Percentiles rank a stretch among this genome's conserved stretches.
Evolutionary conservation across 2,797 vertebrate genomes (phyloP).

Genomic region (Meda fulgida): DNA sequence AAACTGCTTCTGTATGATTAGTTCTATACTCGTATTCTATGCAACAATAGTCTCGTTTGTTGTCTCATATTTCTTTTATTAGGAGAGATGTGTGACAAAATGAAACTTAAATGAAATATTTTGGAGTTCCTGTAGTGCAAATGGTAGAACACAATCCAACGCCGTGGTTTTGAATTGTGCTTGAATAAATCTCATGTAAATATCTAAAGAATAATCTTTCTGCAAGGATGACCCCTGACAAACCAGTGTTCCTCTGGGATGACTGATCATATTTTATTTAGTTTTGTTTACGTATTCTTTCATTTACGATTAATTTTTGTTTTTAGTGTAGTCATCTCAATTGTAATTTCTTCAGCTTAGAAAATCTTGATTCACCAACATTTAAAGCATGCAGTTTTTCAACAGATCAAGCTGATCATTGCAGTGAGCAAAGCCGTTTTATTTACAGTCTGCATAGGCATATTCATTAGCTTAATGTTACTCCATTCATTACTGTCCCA

Average conservation of each 20-base stretch:
- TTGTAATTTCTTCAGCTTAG: background rate
- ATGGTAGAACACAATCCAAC: background rate
- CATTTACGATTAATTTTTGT: background rate
- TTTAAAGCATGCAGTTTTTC: slow-evolving; percentile 61
- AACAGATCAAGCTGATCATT: slow-evolving; percentile 84
- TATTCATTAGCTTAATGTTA: slow-evolving; percentile 86
- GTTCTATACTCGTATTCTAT: background rate
- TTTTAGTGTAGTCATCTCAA: background rate
- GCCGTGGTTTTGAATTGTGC: background rate
- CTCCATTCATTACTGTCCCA: slow-evolving; percentile 89
- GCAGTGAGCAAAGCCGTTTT: slow-evolving; percentile 80
- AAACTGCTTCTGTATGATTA: background rate
- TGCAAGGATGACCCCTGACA: background rate
- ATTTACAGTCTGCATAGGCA: slow-evolving; percentile 87
- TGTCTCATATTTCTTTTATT: background rate
- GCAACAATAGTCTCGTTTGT: background rate
- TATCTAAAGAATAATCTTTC: background rate
- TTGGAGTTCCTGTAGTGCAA: background rate
- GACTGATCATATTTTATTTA: background rate
- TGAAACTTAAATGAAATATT: background rate
- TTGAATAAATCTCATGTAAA: background rate
- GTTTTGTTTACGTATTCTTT: background rate
- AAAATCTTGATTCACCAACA: background rate
- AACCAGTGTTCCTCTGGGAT: background rate
- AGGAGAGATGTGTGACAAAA: background rate